Evolutionary conservation across 2,113 vertebrate species (phyloP), one percentile per base, ranked within the genome.

Genomic region (Ciconia boyciana): DNA sequence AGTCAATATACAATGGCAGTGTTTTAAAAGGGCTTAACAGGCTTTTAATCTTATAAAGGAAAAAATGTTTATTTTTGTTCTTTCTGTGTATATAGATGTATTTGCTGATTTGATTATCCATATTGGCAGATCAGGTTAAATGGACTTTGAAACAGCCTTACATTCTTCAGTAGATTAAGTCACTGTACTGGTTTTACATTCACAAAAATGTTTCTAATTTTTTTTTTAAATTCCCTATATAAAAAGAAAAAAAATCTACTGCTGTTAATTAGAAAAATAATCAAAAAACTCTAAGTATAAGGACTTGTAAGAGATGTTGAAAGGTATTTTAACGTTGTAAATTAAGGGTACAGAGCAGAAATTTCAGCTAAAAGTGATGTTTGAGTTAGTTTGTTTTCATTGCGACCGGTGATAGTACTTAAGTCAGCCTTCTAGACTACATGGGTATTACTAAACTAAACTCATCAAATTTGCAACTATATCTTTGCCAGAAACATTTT

Each of bases 11-110:
- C 97, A 98, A 94, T 88, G 86, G 46, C 86, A 97, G 81, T 85
- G 89, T 95, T 97, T 94, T 96, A 79, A 96, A 96, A 96, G 89
- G 48, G 85, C 58, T 72, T 94, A 97, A 90, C 64, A 94, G 85
- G 79, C 93, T 96, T 97, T 98, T 98, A 97, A 96, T 97, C 93
- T 97, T 90, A 82, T 87, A 82, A 89, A 70, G 39, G 11, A 71
- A 78, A 95, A 94, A 94, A 54, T 92, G 98, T 98, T 98, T 98
- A 98, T 98, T 98, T 98, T 97, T 98, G 60, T 94, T 98, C 71
- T 85, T 96, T 95, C 94, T 78, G 13, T 94, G 60, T 89, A 92
- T 97, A 96, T 96, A 97, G 96, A 97, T 96, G 82, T 88, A 96
- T 97, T 97, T 94, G 77, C 84, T 95, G 88, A 92, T 97, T 97